Evolutionary conservation across 2,888 invertebrate genomes (phyloP).

Genomic region (Melieria crassipennis): DNA sequence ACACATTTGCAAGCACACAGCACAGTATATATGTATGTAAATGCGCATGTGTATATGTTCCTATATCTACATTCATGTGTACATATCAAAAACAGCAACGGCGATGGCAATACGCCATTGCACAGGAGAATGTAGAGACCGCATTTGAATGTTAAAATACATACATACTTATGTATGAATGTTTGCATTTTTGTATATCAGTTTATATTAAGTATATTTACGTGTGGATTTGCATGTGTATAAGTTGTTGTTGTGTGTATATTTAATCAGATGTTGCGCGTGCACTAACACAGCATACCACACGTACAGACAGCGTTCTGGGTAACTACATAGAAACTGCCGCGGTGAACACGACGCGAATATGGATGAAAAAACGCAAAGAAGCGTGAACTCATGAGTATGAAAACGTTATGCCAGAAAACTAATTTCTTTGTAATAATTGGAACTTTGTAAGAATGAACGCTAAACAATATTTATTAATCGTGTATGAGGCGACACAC

Average conservation of each 20-base stretch:
- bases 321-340: neutral
- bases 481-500: no score
- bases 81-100: neutral
- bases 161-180: slow-evolving; percentile 4
- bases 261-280: slow-evolving; percentile 35
- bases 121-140: no score
- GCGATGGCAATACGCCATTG: neutral
- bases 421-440: no score
- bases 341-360: no score
- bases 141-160: neutral
- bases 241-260: slow-evolving; percentile 5
- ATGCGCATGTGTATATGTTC: slow-evolving; percentile 26
- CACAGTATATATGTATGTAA: slow-evolving; percentile 20
- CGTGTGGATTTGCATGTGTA: slow-evolving; percentile 9
- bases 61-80: slow-evolving; percentile 29
- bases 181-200: slow-evolving; percentile 1
- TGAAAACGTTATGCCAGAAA: no score
- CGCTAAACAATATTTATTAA: no score
- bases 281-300: slow-evolving; percentile 1
- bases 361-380: no score
- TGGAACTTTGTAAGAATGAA: no score
- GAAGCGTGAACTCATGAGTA: no score
- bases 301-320: neutral
- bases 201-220: neutral
- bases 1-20: neutral